Evolutionary conservation across 2,888 invertebrate genomes (phyloP), one percentile per base, ranked within the genome.

Genomic region (Chrysolina haemoptera): DNA sequence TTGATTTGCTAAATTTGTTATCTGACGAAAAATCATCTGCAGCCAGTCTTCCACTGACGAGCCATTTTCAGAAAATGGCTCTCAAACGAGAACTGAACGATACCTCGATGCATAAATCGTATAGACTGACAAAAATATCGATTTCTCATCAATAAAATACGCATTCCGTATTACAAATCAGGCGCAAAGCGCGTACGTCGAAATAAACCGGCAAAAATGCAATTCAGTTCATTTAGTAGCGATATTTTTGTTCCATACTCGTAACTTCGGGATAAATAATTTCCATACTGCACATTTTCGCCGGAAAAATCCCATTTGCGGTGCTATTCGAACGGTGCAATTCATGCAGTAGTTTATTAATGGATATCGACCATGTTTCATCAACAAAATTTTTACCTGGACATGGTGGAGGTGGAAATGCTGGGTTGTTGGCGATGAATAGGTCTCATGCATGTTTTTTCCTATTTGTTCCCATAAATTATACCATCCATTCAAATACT

Each of bases 211-310:
- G 16, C 1, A 67, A 67, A 67, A 67, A 67, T 53, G 40, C 53
- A 55, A 53, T 67, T 67, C 14, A 67, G 67, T 67, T 67, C 67
- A 67, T 55, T 67, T 67, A 40, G 67, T 9, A 20, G 53, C 67
- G 40, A 53, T 67, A 55, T 67, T 67, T 53, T 43, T 40, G 53
- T 67, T 50, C 16, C 12, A 20, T 48, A 67, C 67, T 12, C 55
- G 53, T 67, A 53, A 67, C 27, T 67, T 22, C 40, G 12, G 35
- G 40, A 40, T 67, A 18, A 59, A 59, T 59, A 59, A 59, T 59
- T 59, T 59, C 35, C 59, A 59, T 59, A 59, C 59, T 59, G 27
- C 59, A 35, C 67, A 43, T 53, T 67, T 35, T 67, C 40, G 18
- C 53, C 20, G 53, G 18, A 53, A 53, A 59, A 35, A 67, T 67